Evolutionary conservation across 2,797 vertebrate species (phyloP), one percentile per base, ranked within the genome.

Genomic region (Parambassis ranga): DNA sequence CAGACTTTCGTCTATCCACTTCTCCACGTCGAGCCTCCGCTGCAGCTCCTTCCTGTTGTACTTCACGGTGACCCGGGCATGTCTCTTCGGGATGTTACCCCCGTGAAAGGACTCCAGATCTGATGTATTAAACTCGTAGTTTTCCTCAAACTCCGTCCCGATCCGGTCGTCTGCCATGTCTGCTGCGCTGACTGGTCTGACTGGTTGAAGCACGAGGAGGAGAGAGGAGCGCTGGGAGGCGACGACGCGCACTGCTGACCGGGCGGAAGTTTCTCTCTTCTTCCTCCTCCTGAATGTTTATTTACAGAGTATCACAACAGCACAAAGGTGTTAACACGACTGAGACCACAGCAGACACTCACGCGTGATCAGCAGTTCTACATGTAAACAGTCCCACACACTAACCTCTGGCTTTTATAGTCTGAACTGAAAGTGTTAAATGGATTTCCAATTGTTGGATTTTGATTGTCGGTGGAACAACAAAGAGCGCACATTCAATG

Each of bases 1-100:
- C 74, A 97, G 64, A 30, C 75, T 66, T 8, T 93, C 93, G 16
- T 96, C 95, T 65, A 96, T 95, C 95, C 95, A 96, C 65, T 94
- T 94, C 86, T 97, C 95, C 73, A 96, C 88, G 47, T 96, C 94
- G 52, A 96, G 91, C 14, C 95, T 87, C 78, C 77, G 89, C 88
- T 96, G 95, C 46, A 97, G 91, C 90, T 96, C 95, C 60, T 92
- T 92, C 60, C 95, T 78, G 83, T 96, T 95, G 66, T 97, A 97
- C 62, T 96, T 95, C 13, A 96, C 95, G 0, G 95, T 97, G n/a
- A 96, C 95, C 8, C 95, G 90, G 6, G 93, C 92, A 8, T 95
- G 94, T 14, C 94, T 91, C 65, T 92, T 94, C 57, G 92, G 93
- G 18, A 93, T 61, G 1, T 19, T 82, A 20, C 37, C 44, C 5